Percentiles rank a stretch among this genome's conserved stretches.
Conservation (phyloP, 2,888 invertebrate species). For the Pristionchus mayeri region DNA sequence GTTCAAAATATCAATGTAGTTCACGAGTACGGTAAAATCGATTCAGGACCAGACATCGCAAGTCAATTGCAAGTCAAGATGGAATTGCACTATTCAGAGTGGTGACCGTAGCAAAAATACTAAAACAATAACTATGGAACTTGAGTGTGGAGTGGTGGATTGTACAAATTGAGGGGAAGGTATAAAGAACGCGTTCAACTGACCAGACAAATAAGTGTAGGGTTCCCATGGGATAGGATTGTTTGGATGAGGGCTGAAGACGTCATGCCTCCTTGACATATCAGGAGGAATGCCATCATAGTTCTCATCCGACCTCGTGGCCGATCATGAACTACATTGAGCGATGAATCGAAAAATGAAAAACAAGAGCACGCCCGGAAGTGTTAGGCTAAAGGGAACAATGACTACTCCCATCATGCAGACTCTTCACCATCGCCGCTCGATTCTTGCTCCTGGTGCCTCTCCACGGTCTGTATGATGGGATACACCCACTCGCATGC, state of each 20-base stretch:
- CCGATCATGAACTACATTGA: not conserved
- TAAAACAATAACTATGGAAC: slow-evolving; percentile 21
- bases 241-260: too few relatives aligned
- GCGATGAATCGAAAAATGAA: not conserved
- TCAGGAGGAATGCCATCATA: too few relatives aligned
- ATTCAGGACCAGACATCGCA: slow-evolving; percentile 16
- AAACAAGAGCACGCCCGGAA: slow-evolving; percentile 15
- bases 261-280: too few relatives aligned
- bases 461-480: slow-evolving; percentile 56
- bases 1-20: not conserved
- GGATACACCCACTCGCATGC: slow-evolving; percentile 65
- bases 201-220: not conserved
- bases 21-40: not conserved
- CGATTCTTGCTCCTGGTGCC: slow-evolving; percentile 28
- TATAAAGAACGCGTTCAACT: not conserved
- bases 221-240: not conserved
- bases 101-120: too few relatives aligned
- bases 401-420: slow-evolving; percentile 52
- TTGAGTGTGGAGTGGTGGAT: too few relatives aligned
- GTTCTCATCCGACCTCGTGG: too few relatives aligned
- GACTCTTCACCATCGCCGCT: not conserved
- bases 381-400: slow-evolving; percentile 21
- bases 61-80: too few relatives aligned
- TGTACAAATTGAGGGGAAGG: not conserved
- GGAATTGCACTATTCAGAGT: slow-evolving; percentile 19